Percentiles rank a stretch among this genome's conserved stretches.
Conservation (phyloP, 2,888 invertebrate species). For the Pseudoips prasinana region DNA sequence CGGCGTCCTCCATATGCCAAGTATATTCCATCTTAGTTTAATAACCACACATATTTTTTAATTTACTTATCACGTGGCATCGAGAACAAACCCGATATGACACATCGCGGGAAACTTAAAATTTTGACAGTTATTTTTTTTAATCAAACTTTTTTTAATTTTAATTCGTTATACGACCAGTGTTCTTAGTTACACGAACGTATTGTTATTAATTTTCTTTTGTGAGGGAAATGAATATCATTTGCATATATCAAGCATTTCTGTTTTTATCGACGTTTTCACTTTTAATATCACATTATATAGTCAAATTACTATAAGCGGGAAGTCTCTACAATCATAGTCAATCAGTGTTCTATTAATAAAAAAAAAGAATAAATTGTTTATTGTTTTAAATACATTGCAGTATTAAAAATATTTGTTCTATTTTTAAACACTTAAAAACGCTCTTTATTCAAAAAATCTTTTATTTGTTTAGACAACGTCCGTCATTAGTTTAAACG, state of each 20-base stretch:
- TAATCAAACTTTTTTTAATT: background rate
- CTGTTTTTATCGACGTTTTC: constrained; percentile 27
- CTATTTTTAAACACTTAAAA: too few species aligned
- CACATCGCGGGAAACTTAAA: constrained; percentile 38
- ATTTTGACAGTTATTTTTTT: constrained; percentile 7
- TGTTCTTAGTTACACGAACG: too few species aligned
- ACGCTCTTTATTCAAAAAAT: constrained; percentile 30
- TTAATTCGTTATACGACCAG: too few species aligned
- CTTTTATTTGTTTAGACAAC: constrained; percentile 47
- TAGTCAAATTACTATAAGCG: constrained; percentile 43
- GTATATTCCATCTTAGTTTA: constrained; percentile 71
- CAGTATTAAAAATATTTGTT: too few species aligned
- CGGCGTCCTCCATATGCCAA: constrained; percentile 71
- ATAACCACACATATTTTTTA: constrained; percentile 17
- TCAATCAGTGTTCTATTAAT: constrained; percentile 1
- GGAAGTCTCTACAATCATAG: constrained; percentile 37
- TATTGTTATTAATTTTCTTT: background rate
- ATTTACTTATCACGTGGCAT: constrained; percentile 40
- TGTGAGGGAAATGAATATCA: constrained; percentile 3
- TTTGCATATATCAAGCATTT: constrained; percentile 5
- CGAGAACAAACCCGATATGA: constrained; percentile 39
- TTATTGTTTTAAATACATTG: too few species aligned
- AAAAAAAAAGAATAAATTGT: constrained; percentile 11
- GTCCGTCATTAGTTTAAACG: constrained; percentile 71
- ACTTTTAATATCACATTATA: constrained; percentile 42